These are phyloP conservation scores for pig (Sus scrofa) DNA, from an alignment of 2,113 vertebrate genomes.

Conservation along the genomic window T2T-Sscrofa CM000818.6:89800001-89800500, in stretches of 20 bases:
- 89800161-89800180: background rate
- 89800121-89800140: background rate
- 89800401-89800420: background rate
- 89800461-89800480: background rate
- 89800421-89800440: background rate
- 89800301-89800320: background rate
- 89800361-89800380: conserved; percentile 9
- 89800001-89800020: background rate
- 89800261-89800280: conserved; percentile 18
- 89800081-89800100: background rate
- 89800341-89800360: background rate
- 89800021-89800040: background rate
- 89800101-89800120: background rate
- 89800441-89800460: background rate
- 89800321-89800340: conserved; percentile 38
- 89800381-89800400: background rate
- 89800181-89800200: conserved; percentile 11
- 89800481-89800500: background rate
- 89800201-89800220: conserved; percentile 15
- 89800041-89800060: conserved; percentile 19
- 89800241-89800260: conserved; percentile 42
- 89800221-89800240: conserved; percentile 22
- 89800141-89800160: background rate
- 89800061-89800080: background rate
- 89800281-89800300: conserved; percentile 46